A percentile compares a stretch with the other conserved stretches of the same genome.
Evolutionary conservation across 2,797 vertebrate species (phyloP).

Genomic region (Spea hammondii): DNA sequence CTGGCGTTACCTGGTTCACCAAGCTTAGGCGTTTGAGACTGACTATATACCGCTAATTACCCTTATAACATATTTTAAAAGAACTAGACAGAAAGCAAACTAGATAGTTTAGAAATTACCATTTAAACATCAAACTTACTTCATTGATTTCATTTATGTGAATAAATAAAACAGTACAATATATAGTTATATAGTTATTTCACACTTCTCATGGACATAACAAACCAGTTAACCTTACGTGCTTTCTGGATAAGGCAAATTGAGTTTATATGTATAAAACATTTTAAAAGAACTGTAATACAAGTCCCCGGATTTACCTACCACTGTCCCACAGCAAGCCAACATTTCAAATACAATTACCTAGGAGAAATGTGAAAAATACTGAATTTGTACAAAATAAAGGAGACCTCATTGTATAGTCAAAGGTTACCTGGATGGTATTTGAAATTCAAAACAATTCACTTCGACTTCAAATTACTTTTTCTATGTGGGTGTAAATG

Average conservation of each 20-base stretch:
- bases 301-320: conserved; percentile 9
- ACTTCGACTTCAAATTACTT: conserved; percentile 31
- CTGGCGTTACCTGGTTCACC: no score
- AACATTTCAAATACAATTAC: conserved; percentile 33
- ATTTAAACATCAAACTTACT: no score
- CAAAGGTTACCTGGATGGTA: conserved; percentile 3
- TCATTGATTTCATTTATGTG: no score
- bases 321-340: conserved; percentile 19
- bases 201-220: no score
- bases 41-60: no score
- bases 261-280: conserved; percentile 17
- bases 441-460: conserved; percentile 35
- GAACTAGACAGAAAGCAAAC: no score
- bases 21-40: no score
- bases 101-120: no score
- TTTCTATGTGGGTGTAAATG: conserved; percentile 24
- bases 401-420: conserved; percentile 30
- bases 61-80: no score
- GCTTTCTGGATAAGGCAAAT: conserved; percentile 8
- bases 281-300: conserved; percentile 17
- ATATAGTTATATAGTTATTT: no score
- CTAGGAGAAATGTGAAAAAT: conserved; percentile 32
- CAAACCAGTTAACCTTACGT: not conserved
- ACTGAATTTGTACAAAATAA: conserved; percentile 24
- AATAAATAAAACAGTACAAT: no score